A percentile compares a stretch with the other conserved stretches of the same genome.
These are phyloP conservation scores for Halichondria panicea DNA, from an alignment of 37 sponge, comb jelly and placozoan genomes.

Conservation along the genomic window DNA sequence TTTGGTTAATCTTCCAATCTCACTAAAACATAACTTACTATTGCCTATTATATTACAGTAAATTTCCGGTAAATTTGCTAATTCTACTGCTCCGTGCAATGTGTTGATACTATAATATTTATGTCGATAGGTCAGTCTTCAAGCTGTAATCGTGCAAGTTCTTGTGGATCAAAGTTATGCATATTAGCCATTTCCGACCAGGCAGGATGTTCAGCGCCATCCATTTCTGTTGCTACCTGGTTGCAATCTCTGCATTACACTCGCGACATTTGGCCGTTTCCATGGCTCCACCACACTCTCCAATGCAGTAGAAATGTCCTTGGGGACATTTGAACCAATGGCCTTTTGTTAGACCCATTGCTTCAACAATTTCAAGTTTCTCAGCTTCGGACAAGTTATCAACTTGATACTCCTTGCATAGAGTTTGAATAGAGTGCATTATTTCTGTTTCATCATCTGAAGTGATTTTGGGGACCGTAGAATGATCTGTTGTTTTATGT, in stretches of 20 bases:
- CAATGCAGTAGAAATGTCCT: slow-evolving; percentile 79
- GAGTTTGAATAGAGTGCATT: not conserved
- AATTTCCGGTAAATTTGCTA: too few species aligned
- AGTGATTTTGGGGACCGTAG: slow-evolving; percentile 16
- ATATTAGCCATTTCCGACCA: slow-evolving; percentile 67
- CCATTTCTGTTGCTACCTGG: slow-evolving; percentile 73
- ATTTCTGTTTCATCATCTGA: slow-evolving; percentile 2
- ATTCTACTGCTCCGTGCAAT: too few species aligned
- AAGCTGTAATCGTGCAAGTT: too few species aligned
- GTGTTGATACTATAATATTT: too few species aligned
- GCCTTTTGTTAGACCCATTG: slow-evolving; percentile 67
- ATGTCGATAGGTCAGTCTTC: too few species aligned
- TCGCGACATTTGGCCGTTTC: slow-evolving; percentile 70
- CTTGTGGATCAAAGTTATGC: slow-evolving; percentile 27
- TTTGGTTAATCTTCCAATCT: too few species aligned
- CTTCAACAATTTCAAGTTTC: too few species aligned
- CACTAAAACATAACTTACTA: too few species aligned
- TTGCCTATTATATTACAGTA: too few species aligned
- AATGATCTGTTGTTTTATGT: too few species aligned
- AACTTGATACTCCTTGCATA: slow-evolving; percentile 32
- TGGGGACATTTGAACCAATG: slow-evolving; percentile 86
- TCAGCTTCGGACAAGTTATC: slow-evolving; percentile 53
- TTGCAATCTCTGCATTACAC: slow-evolving; percentile 71
- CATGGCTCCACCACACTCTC: slow-evolving; percentile 86
- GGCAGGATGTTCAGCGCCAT: slow-evolving; percentile 49